Base-by-base conservation (phyloP, 2,113 vertebrate genomes). In the Dunckerocampus dactyliophorus region DNA sequence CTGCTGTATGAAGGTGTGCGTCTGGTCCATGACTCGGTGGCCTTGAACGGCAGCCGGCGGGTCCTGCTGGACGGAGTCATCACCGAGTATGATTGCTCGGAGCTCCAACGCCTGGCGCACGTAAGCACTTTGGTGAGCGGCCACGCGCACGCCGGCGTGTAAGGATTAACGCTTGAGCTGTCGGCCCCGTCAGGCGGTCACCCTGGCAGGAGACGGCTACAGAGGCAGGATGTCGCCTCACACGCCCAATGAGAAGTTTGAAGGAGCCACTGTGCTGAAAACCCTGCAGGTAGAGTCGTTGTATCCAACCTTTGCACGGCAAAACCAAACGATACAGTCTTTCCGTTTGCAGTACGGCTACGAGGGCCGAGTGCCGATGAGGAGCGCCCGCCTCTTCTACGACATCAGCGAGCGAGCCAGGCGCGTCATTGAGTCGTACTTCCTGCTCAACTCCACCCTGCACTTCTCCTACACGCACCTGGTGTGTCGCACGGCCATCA, bases 381-480 rank as follows among this genome's bases (percentile, higher is more conserved):
- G 77, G 72, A 95, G 94, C 0, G 97, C 97, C 4, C 93, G 93
- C 4, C 90, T 99, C 31, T 98, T 99, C 80, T 98, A 99, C 0
- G 93, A 98, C 3, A 84, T 92, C 85, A 99, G 96, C 0, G 96
- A 98, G 86, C 94, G 95, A 77, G 95, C 94, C 0, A 88, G 96
- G 51, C 87, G 81, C 65, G 94, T 98, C 0, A 87, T 97, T 0
- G 82, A 95, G 85, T 98, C 97, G 19, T 98, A 99, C 81, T 99
- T 99, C 86, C 87, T 90, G 91, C 89, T 99, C 39, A 98, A 95
- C 77, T 90, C 94, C 74, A 98, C 95, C 0, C 86, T 99, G 49
- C 94, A 97, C 79, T 99, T 99, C 89, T 98, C 96, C 82, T 99
- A 97, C 82, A 97, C 97, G 0, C 97, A 99, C 85, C 85, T 99